Conservation (phyloP, 2,113 vertebrate species). For the Neotragus moschatus region DNA sequence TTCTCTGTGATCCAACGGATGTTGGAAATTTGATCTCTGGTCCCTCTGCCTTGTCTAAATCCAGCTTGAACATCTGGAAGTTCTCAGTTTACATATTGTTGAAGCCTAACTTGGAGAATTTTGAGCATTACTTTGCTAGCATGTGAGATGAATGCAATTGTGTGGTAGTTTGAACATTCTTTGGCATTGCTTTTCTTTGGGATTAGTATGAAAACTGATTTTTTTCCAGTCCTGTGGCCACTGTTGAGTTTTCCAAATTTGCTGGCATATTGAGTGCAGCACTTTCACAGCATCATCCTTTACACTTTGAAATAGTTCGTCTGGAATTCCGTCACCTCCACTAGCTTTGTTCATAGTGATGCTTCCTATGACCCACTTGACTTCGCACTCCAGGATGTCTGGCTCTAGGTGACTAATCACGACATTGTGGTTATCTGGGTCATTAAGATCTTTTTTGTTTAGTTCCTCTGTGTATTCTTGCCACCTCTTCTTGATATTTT, state of each 20-base stretch:
- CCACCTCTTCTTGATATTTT: background rate
- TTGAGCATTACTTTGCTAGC: background rate
- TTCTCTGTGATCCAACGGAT: background rate
- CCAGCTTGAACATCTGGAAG: background rate
- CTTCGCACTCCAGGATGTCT: background rate
- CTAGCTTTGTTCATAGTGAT: background rate
- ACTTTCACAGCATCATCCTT: background rate
- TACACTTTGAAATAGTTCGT: rapidly evolving
- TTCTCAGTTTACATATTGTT: background rate
- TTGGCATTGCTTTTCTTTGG: background rate
- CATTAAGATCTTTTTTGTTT: background rate
- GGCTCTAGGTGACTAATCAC: background rate
- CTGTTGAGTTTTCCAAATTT: background rate
- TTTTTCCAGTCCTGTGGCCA: background rate
- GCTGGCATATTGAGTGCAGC: background rate
- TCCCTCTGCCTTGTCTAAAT: background rate
- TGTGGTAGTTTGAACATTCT: background rate
- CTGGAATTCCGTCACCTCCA: background rate
- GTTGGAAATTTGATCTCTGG: background rate
- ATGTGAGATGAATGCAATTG: background rate
- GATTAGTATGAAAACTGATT: background rate
- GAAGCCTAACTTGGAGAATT: background rate
- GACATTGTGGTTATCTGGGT: background rate
- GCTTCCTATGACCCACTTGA: background rate
- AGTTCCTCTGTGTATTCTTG: background rate